Conservation (phyloP, 2,888 invertebrate genomes). For the Habroteleia sp. region DNA sequence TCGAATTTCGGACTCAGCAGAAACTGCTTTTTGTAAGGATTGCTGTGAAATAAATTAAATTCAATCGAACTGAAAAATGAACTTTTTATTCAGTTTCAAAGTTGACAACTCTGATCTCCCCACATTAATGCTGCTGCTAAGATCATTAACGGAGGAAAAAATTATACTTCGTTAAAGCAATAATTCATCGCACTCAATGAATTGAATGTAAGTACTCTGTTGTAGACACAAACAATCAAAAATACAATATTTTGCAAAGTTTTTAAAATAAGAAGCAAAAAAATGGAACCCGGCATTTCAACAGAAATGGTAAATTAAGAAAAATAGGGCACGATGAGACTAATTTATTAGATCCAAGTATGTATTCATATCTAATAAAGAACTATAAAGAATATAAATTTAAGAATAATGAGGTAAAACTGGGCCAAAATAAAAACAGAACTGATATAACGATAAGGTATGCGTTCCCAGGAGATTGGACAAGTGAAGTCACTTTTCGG, state of each 20-base stretch:
- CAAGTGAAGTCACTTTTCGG: conserved; percentile 38
- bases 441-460: conserved; percentile 28
- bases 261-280: no score
- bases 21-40: no score
- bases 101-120: conserved; percentile 16
- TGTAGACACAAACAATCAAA: not conserved
- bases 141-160: conserved; percentile 3
- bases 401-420: conserved; percentile 6
- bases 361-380: conserved; percentile 21
- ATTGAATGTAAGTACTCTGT: not conserved
- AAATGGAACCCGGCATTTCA: no score
- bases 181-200: no score
- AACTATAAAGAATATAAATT: conserved; percentile 22
- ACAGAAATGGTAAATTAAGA: conserved; percentile 3
- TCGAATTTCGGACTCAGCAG: no score
- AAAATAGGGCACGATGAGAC: conserved; percentile 16
- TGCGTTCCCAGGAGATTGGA: conserved; percentile 45
- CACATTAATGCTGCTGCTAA: conserved; percentile 7
- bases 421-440: conserved; percentile 6
- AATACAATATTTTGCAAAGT: conserved; percentile 2
- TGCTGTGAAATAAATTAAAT: no score
- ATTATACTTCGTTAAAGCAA: no score
- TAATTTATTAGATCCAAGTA: conserved; percentile 22
- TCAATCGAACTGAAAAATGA: conserved; percentile 8
- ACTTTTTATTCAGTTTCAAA: not conserved